A percentile compares a stretch with the other conserved stretches of the same genome.
These are phyloP conservation scores for Diacarnus erythraeanus DNA, from an alignment of 37 sponge, comb jelly and placozoan species.

Conservation along the genomic window DNA sequence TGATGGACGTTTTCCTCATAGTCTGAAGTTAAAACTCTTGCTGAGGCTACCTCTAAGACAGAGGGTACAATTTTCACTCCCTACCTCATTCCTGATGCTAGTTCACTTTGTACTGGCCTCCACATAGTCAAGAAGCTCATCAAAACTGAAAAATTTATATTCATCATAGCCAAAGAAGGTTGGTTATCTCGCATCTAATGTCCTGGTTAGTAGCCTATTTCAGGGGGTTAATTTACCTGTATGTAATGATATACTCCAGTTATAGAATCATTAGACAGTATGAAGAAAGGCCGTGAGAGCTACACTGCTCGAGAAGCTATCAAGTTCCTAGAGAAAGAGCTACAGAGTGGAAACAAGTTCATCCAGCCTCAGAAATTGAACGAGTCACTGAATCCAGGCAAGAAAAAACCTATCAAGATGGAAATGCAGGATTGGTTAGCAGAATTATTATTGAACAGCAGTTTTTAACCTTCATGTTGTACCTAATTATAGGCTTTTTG, in stretches of 20 bases:
- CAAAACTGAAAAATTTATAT: conserved; percentile 70
- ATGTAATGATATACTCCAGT: conserved; percentile 51
- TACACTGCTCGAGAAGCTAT: conserved; percentile 88
- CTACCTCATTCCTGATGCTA: conserved; percentile 84
- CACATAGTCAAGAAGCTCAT: conserved; percentile 81
- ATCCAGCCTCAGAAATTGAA: conserved; percentile 53
- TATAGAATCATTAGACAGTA: conserved; percentile 70
- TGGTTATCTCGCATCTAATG: too few relatives aligned
- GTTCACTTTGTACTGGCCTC: conserved; percentile 69
- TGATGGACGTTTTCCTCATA: conserved; percentile 2
- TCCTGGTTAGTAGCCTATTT: too few relatives aligned
- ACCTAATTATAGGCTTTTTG: conserved; percentile 42
- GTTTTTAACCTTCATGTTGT: too few relatives aligned
- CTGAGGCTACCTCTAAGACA: not conserved
- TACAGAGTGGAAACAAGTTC: conserved; percentile 70
- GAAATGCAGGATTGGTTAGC: conserved; percentile 69
- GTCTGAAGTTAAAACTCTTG: conserved; percentile 67
- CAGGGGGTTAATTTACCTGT: too few relatives aligned
- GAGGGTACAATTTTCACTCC: conserved; percentile 53
- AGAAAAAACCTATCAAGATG: conserved; percentile 56
- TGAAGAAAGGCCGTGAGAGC: conserved; percentile 85
- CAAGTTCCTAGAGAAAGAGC: conserved; percentile 82
- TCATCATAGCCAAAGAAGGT: conserved; percentile 82
- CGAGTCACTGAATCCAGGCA: conserved; percentile 55
- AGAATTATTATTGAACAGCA: too few relatives aligned